These are phyloP conservation scores for Whitmania pigra DNA, from an alignment of 1,140 invertebrate genomes.

Conservation along the genomic window DNA sequence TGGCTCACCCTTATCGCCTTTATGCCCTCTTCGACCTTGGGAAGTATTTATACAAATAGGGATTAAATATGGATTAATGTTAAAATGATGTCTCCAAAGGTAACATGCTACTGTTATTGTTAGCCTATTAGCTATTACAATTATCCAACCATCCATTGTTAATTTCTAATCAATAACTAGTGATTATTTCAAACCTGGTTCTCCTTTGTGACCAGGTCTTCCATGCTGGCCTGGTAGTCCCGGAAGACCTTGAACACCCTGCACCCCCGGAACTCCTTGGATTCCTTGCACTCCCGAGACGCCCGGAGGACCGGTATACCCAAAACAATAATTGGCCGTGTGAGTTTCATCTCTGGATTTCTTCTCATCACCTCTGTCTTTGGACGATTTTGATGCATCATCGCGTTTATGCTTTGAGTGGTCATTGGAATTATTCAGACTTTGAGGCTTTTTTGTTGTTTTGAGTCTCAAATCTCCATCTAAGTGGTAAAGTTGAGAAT, in stretches of 20 bases:
- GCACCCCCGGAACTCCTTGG: not conserved
- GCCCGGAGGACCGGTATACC: not conserved
- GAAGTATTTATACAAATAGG: not conserved
- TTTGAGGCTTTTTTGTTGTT: too few species aligned
- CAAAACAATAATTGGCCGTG: not conserved
- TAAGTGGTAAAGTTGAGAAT: too few species aligned
- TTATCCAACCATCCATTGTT: too few species aligned
- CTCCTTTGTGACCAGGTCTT: slow-evolving; percentile 9
- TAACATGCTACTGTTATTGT: too few species aligned
- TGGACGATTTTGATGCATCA: too few species aligned
- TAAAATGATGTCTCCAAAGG: too few species aligned
- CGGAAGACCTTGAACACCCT: not conserved
- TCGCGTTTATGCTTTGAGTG: too few species aligned
- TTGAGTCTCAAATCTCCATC: too few species aligned
- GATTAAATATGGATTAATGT: not conserved
- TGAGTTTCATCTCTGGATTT: too few species aligned
- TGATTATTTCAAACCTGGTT: not conserved
- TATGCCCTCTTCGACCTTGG: slow-evolving; percentile 14
- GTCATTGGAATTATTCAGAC: too few species aligned
- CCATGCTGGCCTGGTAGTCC: not conserved
- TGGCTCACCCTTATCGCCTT: slow-evolving; percentile 14
- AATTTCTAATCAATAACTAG: not conserved
- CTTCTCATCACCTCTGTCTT: too few species aligned
- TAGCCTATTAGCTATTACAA: not conserved
- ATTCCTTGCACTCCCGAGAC: slow-evolving; percentile 1